These are phyloP conservation scores for Stictonetta naevosa DNA, from an alignment of 2,113 vertebrate species.

Conservation along the genomic window DNA sequence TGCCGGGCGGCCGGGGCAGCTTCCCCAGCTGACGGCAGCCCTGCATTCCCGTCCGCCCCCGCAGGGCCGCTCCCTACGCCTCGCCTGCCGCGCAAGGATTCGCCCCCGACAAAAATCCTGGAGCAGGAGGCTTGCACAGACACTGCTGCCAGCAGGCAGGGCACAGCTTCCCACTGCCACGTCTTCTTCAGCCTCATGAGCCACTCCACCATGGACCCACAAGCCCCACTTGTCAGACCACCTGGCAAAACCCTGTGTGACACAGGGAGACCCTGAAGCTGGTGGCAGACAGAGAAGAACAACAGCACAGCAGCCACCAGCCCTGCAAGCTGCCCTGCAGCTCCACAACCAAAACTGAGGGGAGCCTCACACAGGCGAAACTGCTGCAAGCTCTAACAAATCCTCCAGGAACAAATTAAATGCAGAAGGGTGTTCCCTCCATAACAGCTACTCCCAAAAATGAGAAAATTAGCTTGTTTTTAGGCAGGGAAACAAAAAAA, in stretches of 20 bases:
- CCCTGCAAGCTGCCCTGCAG: background rate
- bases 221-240: background rate
- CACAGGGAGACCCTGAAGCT: background rate
- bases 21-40: background rate
- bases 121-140: background rate
- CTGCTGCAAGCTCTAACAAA: background rate
- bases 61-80: background rate
- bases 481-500: background rate
- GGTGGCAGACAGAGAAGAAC: background rate
- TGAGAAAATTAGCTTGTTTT: background rate
- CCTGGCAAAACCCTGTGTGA: fast-evolving
- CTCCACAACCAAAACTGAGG: fast-evolving
- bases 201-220: too few relatives aligned
- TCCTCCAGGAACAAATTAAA: background rate
- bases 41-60: background rate
- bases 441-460: background rate
- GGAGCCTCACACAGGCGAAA: background rate
- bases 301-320: background rate
- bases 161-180: background rate
- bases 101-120: background rate
- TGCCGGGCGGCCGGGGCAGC: background rate
- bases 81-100: background rate
- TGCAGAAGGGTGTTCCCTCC: background rate
- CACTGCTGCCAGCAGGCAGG: background rate
- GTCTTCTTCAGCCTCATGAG: background rate